A percentile compares a stretch with the other conserved stretches of the same genome.
Conservation (phyloP, 2,113 vertebrate genomes). For the Sturnus vulgaris region DNA sequence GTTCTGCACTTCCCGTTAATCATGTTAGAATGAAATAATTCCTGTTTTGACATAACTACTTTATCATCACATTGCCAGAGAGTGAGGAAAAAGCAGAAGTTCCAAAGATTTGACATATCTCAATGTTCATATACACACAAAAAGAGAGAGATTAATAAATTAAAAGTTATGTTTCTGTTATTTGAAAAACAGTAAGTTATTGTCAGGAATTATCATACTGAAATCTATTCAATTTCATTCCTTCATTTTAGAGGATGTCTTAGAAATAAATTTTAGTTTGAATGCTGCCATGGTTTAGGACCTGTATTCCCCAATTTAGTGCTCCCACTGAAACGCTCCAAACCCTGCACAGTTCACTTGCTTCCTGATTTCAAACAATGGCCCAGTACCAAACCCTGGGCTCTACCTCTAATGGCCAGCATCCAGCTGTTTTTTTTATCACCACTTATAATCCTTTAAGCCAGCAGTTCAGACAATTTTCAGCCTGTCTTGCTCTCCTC, state of each 20-base stretch:
- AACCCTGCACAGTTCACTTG: rapidly evolving
- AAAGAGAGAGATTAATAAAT: not conserved
- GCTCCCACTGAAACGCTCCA: not conserved
- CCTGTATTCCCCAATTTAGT: not conserved
- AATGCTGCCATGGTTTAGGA: not conserved
- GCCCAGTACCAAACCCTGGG: not conserved
- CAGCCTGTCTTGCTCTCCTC: not conserved
- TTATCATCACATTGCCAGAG: not conserved
- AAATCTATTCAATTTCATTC: not conserved
- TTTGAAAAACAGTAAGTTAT: not conserved
- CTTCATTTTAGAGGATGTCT: not conserved
- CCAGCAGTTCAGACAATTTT: not conserved
- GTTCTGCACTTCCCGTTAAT: not conserved
- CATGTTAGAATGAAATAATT: not conserved
- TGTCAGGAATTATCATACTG: not conserved
- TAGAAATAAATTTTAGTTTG: conserved; percentile 2
- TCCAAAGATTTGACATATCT: not conserved
- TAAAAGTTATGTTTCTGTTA: not conserved
- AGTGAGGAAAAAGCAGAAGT: not conserved
- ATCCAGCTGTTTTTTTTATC: not conserved
- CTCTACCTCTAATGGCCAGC: not conserved
- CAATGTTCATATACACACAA: not conserved
- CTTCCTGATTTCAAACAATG: not conserved
- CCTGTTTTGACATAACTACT: not conserved
- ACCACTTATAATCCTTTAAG: not conserved